phyloP scores from a whole-genome alignment of 2,888 invertebrate species.

The Crepidodera aurea region DNA sequence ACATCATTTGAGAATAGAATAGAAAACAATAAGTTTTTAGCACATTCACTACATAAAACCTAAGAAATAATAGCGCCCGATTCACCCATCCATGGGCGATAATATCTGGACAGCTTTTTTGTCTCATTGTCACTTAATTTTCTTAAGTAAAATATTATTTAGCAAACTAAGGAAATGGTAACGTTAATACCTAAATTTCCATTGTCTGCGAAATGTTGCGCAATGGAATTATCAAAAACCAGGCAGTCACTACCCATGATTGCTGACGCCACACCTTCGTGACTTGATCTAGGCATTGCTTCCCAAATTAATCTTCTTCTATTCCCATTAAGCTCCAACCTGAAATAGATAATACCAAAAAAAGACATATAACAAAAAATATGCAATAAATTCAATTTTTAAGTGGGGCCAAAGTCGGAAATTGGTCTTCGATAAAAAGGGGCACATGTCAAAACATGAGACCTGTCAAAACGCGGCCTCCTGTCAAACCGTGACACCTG shows the following conservation, averaged over 20 bases:
- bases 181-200: constrained; percentile 99
- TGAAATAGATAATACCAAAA: constrained; percentile 52
- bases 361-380: too few species aligned
- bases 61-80: too few species aligned
- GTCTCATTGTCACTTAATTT: constrained; percentile 31
- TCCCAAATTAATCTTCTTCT: constrained; percentile 97
- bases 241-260: constrained; percentile 98
- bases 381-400: too few species aligned
- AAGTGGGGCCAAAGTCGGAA: too few species aligned
- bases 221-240: constrained; percentile 97
- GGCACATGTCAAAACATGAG: too few species aligned
- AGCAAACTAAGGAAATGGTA: constrained; percentile 91
- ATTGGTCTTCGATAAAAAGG: too few species aligned
- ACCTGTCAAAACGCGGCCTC: too few species aligned
- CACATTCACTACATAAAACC: too few species aligned
- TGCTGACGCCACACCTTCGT: constrained; percentile 97
- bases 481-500: too few species aligned
- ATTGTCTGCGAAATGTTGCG: constrained; percentile 98
- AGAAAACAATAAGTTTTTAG: too few species aligned
- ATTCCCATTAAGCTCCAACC: constrained; percentile 96
- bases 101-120: too few species aligned
- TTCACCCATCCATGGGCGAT: too few species aligned
- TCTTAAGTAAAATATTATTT: constrained; percentile 21
- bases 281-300: constrained; percentile 97
- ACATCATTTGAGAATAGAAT: neutral